Evolutionary conservation across 2,888 invertebrate genomes (phyloP).

Genomic region (Saturnia pavonia): DNA sequence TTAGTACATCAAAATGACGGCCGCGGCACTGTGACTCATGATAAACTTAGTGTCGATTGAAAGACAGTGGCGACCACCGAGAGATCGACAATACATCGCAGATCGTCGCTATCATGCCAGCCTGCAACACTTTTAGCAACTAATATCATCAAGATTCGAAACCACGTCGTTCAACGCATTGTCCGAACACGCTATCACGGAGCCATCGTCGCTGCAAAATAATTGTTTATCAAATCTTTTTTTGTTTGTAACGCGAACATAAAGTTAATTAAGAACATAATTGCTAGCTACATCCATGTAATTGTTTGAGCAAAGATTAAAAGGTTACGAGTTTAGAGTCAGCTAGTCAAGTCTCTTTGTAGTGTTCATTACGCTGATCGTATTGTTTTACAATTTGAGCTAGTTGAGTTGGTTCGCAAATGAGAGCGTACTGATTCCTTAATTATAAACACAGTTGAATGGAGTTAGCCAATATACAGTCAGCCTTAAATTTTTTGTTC

Average conservation of each 20-base stretch:
- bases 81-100: no score
- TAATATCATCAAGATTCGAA: no score
- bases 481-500: background rate
- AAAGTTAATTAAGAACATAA: conserved; percentile 8
- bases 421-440: conserved; percentile 11
- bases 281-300: conserved; percentile 1
- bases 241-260: conserved; percentile 5
- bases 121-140: no score
- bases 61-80: no score
- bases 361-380: conserved; percentile 10
- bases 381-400: conserved; percentile 10
- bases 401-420: conserved; percentile 12
- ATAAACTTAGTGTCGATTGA: no score
- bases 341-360: conserved; percentile 13
- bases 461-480: background rate
- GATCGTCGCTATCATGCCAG: no score
- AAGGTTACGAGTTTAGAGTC: conserved; percentile 11
- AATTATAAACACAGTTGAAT: background rate
- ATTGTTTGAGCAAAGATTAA: conserved; percentile 9
- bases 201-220: background rate
- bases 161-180: no score
- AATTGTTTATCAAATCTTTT: background rate
- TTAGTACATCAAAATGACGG: no score
- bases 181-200: background rate
- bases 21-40: no score